Conservation (phyloP, 2,797 vertebrate genomes). For the Podargus strigoides region DNA sequence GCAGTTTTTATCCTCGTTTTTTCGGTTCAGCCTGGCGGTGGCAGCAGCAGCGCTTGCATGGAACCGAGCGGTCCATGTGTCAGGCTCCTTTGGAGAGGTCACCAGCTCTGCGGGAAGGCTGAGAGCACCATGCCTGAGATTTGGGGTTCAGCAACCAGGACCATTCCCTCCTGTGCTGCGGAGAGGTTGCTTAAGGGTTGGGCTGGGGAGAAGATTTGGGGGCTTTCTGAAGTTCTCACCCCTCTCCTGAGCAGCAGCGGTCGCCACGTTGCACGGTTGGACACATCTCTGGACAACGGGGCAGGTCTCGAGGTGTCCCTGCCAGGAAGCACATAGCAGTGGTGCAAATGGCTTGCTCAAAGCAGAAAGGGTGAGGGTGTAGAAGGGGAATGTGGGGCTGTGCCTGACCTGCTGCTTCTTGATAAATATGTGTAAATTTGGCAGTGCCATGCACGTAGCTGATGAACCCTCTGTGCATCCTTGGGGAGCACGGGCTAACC, state of each 20-base stretch:
- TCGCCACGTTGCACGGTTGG: accelerated
- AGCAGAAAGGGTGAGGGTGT: background rate
- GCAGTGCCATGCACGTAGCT: accelerated
- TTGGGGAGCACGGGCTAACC: accelerated
- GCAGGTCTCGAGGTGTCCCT: no score
- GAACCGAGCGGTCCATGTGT: background rate
- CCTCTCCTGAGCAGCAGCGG: background rate
- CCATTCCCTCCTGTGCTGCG: accelerated
- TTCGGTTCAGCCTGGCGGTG: slow-evolving; percentile 68
- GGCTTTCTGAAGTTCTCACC: background rate
- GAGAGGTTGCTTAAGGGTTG: no score
- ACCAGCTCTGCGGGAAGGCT: background rate
- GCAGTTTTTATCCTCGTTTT: background rate
- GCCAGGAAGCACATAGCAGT: accelerated
- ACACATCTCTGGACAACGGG: accelerated
- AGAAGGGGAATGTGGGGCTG: accelerated
- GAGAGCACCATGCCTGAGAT: background rate
- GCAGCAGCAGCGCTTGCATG: slow-evolving; percentile 75
- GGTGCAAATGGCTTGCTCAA: background rate
- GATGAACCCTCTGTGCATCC: accelerated
- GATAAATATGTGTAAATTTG: no score
- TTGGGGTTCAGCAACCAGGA: accelerated
- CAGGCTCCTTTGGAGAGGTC: background rate
- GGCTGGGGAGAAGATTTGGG: background rate
- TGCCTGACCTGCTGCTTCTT: background rate